Conservation (phyloP, 2,888 invertebrate species). For the Stenoptilia bipunctidactyla region DNA sequence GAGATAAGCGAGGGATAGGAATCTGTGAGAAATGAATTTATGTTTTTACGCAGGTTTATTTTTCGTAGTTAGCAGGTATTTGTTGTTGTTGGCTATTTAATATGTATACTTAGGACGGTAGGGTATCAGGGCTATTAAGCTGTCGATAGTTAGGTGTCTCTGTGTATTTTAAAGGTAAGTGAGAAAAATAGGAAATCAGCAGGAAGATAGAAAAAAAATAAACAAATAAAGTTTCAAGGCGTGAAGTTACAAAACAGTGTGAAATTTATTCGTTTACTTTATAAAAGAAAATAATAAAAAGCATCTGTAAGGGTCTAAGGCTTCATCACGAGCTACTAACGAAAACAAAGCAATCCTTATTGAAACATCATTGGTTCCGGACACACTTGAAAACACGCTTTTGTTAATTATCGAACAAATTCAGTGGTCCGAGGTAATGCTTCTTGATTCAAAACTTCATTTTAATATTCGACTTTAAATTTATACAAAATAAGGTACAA, state of each 20-base stretch:
- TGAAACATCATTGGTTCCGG: constrained; percentile 16
- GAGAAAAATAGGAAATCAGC: too few relatives aligned
- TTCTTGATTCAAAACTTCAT: background rate
- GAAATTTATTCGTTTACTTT: too few relatives aligned
- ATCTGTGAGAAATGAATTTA: constrained; percentile 7
- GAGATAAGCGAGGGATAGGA: constrained; percentile 33
- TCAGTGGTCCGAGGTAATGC: constrained; percentile 19
- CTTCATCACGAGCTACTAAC: too few relatives aligned
- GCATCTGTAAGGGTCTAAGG: too few relatives aligned
- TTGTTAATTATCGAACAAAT: constrained; percentile 28
- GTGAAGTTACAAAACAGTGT: too few relatives aligned
- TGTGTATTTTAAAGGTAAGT: too few relatives aligned
- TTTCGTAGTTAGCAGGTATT: constrained; percentile 39
- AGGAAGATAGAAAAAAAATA: too few relatives aligned
- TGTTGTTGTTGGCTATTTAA: constrained; percentile 19
- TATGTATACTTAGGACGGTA: constrained; percentile 7
- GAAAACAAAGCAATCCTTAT: background rate
- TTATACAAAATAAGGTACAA: too few relatives aligned
- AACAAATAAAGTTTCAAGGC: too few relatives aligned
- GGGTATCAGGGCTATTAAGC: background rate
- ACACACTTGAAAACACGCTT: constrained; percentile 17
- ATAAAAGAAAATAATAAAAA: too few relatives aligned
- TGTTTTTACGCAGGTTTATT: constrained; percentile 34
- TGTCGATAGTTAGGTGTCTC: too few relatives aligned
- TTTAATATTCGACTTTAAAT: too few relatives aligned